Percentiles rank a stretch among this genome's conserved stretches.
Conservation (phyloP, 2,113 vertebrate genomes). For the Lasiurus borealis region DNA sequence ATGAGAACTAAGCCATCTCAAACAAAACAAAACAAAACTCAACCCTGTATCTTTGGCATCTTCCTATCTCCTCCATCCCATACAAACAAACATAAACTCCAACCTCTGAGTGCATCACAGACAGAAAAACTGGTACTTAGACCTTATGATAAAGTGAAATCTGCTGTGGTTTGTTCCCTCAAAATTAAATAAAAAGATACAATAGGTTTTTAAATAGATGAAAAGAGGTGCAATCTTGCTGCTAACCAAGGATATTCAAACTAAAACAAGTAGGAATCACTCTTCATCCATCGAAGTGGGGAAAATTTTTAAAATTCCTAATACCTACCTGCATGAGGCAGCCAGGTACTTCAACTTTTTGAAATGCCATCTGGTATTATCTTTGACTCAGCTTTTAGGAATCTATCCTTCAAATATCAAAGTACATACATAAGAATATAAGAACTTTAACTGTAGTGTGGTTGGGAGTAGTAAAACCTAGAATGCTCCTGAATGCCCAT, state of each 20-base stretch:
- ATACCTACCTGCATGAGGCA: neutral
- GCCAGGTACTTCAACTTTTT: neutral
- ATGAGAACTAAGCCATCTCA: slow-evolving; percentile 69
- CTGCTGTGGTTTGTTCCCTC: neutral
- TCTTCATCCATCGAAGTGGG: neutral
- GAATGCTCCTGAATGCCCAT: neutral
- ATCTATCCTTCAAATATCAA: slow-evolving; percentile 10
- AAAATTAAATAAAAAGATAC: slow-evolving; percentile 4
- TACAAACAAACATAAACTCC: neutral
- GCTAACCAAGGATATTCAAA: neutral
- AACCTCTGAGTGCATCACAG: neutral
- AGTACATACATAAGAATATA: neutral
- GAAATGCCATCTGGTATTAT: neutral
- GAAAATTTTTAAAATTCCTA: neutral
- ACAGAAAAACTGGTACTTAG: neutral
- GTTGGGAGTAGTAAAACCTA: neutral
- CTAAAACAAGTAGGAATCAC: neutral
- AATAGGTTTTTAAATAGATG: neutral
- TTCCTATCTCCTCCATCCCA: neutral
- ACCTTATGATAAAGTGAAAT: slow-evolving; percentile 1
- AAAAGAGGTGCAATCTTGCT: neutral
- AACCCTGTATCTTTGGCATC: neutral
- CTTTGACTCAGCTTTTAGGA: slow-evolving; percentile 38
- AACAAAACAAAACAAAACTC: slow-evolving; percentile 34
- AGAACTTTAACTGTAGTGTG: neutral